A percentile compares a stretch with the other conserved stretches of the same genome.
Conservation (phyloP, 2,888 invertebrate species). For the Acronicta alni region DNA sequence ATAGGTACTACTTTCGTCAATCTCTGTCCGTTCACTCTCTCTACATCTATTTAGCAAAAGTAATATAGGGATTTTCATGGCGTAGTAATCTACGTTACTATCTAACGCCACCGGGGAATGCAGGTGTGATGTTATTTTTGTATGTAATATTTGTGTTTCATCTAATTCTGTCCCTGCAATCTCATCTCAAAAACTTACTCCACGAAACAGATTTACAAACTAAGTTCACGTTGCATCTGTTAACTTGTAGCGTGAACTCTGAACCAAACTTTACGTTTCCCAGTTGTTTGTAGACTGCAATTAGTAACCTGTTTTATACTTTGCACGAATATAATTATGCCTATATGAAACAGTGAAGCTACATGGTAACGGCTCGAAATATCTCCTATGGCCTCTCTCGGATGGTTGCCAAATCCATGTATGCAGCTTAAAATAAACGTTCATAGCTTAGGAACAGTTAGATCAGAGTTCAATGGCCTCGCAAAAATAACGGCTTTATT, state of each 20-base stretch:
- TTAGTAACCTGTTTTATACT: slow-evolving; percentile 14
- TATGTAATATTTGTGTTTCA: background rate
- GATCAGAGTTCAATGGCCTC: slow-evolving; percentile 4
- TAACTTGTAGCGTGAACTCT: slow-evolving; percentile 19
- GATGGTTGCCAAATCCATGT: slow-evolving; percentile 29
- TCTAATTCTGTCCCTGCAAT: background rate
- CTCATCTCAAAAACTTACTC: background rate
- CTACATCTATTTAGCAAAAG: no score
- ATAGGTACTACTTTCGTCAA: no score
- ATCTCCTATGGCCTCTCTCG: slow-evolving; percentile 16
- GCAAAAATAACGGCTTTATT: background rate
- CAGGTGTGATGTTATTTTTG: no score
- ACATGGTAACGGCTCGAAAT: slow-evolving; percentile 6
- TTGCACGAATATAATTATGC: background rate
- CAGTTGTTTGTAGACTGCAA: slow-evolving; percentile 23
- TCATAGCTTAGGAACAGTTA: background rate
- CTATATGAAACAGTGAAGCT: slow-evolving; percentile 1
- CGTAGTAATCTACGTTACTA: no score
- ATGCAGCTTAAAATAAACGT: slow-evolving; percentile 9
- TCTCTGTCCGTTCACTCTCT: no score
- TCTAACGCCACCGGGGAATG: no score
- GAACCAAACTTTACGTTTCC: slow-evolving; percentile 2
- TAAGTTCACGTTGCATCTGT: background rate
- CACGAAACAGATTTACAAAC: background rate
- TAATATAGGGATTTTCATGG: no score